Conservation (phyloP, 1,140 invertebrate species). For the Diorhabda carinulata region DNA sequence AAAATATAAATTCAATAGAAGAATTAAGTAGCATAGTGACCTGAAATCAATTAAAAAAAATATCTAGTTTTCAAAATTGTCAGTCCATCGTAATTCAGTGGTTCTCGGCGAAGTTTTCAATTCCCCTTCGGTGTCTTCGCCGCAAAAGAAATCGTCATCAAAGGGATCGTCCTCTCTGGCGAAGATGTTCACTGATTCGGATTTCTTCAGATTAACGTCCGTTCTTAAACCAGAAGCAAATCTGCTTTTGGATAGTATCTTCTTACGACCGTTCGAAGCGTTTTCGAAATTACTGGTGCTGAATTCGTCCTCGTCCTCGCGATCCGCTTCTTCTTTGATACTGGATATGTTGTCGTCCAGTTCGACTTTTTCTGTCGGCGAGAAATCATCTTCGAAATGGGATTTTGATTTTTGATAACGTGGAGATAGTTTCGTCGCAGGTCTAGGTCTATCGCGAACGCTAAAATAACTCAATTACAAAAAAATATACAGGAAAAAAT, state of each 20-base stretch:
- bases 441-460: neutral
- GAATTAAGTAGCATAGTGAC: neutral
- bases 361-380: slow-evolving; percentile 51
- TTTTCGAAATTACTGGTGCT: slow-evolving; percentile 22
- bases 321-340: slow-evolving; percentile 36
- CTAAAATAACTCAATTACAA: neutral
- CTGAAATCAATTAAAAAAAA: neutral
- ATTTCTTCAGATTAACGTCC: slow-evolving; percentile 59
- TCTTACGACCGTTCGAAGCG: slow-evolving; percentile 23
- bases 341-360: slow-evolving; percentile 37
- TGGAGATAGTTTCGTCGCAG: slow-evolving; percentile 30
- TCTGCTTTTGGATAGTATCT: slow-evolving; percentile 28
- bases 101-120: slow-evolving; percentile 23
- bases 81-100: slow-evolving; percentile 41
- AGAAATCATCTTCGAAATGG: slow-evolving; percentile 71
- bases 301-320: slow-evolving; percentile 37
- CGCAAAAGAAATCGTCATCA: slow-evolving; percentile 77
- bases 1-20: too few species aligned
- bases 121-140: slow-evolving; percentile 15
- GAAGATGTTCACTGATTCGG: slow-evolving; percentile 84
- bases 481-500: neutral
- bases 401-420: slow-evolving; percentile 53
- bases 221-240: slow-evolving; percentile 29
- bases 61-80: slow-evolving; percentile 34
- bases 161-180: slow-evolving; percentile 76